A percentile compares a stretch with the other conserved stretches of the same genome.
Evolutionary conservation across 2,113 vertebrate genomes (phyloP).

Genomic region (Pionites leucogaster): DNA sequence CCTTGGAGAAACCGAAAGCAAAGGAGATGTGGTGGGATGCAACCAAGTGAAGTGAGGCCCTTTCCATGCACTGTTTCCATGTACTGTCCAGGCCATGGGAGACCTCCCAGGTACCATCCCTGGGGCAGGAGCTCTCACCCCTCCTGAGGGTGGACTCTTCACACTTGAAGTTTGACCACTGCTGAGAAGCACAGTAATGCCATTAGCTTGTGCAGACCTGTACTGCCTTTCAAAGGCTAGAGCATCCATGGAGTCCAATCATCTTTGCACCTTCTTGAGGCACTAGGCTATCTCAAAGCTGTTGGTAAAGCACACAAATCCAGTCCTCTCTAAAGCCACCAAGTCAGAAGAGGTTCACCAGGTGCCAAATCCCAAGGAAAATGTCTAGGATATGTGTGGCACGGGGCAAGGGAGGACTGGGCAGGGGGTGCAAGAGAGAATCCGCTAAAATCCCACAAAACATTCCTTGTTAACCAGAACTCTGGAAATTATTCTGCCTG

Average conservation of each 20-base stretch:
- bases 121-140: background rate
- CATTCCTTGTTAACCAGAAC: conserved; percentile 68
- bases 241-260: background rate
- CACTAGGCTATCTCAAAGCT: background rate
- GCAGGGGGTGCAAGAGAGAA: background rate
- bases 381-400: background rate
- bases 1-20: background rate
- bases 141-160: background rate
- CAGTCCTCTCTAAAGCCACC: background rate
- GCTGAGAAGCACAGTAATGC: background rate
- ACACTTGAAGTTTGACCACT: background rate
- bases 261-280: background rate
- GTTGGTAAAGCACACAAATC: background rate
- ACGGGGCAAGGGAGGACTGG: background rate
- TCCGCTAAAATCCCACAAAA: conserved; percentile 23
- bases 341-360: background rate
- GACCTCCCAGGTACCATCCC: background rate
- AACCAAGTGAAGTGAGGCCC: background rate
- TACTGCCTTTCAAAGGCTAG: background rate
- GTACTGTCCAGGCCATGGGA: background rate
- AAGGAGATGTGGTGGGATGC: background rate
- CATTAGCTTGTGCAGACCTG: background rate
- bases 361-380: conserved; percentile 43
- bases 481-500: conserved; percentile 63
- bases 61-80: background rate